These are phyloP conservation scores for Aphaenogaster ashmeadi DNA, from an alignment of 1,140 invertebrate species.

Conservation along the genomic window DNA sequence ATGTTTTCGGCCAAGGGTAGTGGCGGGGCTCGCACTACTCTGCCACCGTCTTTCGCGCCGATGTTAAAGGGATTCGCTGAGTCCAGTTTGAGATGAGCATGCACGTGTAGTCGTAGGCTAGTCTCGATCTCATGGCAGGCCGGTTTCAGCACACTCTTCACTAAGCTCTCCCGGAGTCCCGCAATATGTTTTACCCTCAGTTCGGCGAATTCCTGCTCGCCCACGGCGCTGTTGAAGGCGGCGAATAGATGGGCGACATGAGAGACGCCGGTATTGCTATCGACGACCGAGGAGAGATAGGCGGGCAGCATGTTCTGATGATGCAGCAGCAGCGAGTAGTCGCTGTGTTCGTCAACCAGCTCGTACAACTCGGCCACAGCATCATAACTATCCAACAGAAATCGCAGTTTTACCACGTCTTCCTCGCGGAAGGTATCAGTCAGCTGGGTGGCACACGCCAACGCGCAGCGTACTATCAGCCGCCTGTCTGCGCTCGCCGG, in stretches of 20 bases:
- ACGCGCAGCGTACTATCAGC: constrained; percentile 88
- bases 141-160: constrained; percentile 90
- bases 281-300: constrained; percentile 79
- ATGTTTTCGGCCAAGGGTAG: constrained; percentile 79
- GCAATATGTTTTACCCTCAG: constrained; percentile 72
- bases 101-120: constrained; percentile 95
- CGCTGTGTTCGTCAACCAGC: constrained; percentile 77
- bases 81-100: constrained; percentile 95
- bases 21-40: constrained; percentile 78
- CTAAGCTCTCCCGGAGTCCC: constrained; percentile 78
- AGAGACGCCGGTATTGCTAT: constrained; percentile 79
- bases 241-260: constrained; percentile 82
- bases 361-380: constrained; percentile 81
- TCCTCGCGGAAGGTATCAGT: constrained; percentile 84
- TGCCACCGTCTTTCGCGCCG: constrained; percentile 83
- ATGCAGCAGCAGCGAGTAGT: constrained; percentile 84
- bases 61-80: constrained; percentile 92
- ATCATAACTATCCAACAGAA: constrained; percentile 84
- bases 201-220: constrained; percentile 75
- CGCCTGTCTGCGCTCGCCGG: constrained; percentile 89
- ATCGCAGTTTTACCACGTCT: constrained; percentile 80
- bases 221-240: constrained; percentile 82
- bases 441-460: constrained; percentile 87
- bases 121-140: constrained; percentile 96
- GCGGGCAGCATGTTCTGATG: constrained; percentile 85